Conservation (phyloP, 2,797 vertebrate species). For the Balearica regulorum region DNA sequence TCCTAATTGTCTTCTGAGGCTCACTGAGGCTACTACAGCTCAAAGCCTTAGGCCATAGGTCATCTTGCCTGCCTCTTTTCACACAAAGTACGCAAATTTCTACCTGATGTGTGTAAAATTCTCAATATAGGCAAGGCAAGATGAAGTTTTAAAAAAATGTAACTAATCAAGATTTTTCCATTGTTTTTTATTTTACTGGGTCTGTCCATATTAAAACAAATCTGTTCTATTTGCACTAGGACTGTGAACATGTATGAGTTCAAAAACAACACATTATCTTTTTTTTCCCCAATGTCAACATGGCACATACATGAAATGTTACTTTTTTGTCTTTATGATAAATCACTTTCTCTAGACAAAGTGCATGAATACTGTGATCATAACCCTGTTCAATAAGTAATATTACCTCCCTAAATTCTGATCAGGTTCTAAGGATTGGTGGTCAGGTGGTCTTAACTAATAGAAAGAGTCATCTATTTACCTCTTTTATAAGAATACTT, state of each 20-base stretch:
- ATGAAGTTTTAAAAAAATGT: not conserved
- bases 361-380: not conserved
- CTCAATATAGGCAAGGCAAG: not conserved
- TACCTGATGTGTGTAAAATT: not conserved
- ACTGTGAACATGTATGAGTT: not conserved
- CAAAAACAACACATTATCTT: not conserved
- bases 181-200: not conserved
- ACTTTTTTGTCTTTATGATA: not conserved
- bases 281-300: not conserved
- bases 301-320: not conserved
- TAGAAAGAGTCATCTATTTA: not conserved
- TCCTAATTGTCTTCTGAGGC: not conserved
- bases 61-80: not conserved
- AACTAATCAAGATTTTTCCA: not conserved
- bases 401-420: not conserved
- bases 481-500: not conserved
- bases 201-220: fast-evolving
- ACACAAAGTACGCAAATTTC: not conserved
- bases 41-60: not conserved
- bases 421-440: not conserved
- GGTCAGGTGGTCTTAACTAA: not conserved
- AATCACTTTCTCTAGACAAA: not conserved
- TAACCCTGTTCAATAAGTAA: not conserved
- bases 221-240: not conserved
- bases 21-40: not conserved